These are phyloP conservation scores for Plodia interpunctella DNA, from an alignment of 1,140 invertebrate species.

Conservation along the genomic window DNA sequence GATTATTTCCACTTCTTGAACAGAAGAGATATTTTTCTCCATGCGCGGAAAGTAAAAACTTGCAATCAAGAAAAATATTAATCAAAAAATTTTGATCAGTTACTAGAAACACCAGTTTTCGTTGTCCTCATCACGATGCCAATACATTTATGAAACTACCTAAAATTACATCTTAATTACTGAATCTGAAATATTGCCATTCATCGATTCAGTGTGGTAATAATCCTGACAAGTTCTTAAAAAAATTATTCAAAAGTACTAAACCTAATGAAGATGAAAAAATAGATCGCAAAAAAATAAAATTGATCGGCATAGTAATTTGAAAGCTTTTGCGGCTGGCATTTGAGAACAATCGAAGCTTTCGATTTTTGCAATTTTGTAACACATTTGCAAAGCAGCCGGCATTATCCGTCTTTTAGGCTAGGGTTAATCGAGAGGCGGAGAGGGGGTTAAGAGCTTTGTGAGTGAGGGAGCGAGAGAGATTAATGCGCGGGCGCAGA, in stretches of 20 bases:
- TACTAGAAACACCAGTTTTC: too few species aligned
- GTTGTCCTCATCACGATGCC: too few species aligned
- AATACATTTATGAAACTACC: too few species aligned
- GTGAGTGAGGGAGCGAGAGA: slow-evolving; percentile 37
- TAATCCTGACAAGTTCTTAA: too few species aligned
- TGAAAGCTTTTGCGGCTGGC: not conserved
- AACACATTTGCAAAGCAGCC: slow-evolving; percentile 23
- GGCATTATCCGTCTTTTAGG: not conserved
- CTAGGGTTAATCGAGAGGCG: slow-evolving; percentile 9
- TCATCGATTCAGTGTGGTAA: too few species aligned
- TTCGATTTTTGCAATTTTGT: slow-evolving; percentile 15
- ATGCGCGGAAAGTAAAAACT: not conserved
- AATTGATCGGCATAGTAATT: not conserved
- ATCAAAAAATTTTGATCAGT: not conserved
- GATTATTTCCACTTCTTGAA: slow-evolving; percentile 43
- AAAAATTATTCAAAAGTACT: too few species aligned
- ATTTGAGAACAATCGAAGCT: slow-evolving; percentile 21
- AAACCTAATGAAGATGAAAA: not conserved
- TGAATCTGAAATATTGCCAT: too few species aligned
- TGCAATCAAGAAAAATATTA: not conserved
- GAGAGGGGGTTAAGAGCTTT: slow-evolving; percentile 25
- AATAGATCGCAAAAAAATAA: not conserved
- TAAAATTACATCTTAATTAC: too few species aligned
- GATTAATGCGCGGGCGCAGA: slow-evolving; percentile 41
- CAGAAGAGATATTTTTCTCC: slow-evolving; percentile 23